phyloP scores from a whole-genome alignment of 2,888 invertebrate genomes.

The Geophilus truncorum region DNA sequence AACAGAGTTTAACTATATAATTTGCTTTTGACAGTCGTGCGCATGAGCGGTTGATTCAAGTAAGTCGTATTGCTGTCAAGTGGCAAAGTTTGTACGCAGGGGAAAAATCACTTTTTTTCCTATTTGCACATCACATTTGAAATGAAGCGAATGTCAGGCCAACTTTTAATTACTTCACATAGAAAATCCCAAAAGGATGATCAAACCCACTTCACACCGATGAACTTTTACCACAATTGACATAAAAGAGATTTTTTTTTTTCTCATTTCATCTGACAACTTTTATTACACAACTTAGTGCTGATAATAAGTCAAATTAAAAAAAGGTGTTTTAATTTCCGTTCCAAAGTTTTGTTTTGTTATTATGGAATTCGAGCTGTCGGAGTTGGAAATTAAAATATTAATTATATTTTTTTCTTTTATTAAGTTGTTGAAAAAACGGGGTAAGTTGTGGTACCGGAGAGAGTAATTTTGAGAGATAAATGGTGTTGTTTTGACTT shows the following conservation, averaged over 20 bases:
- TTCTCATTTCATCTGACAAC: neutral
- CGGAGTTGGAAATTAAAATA: too few relatives aligned
- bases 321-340: too few relatives aligned
- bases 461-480: too few relatives aligned
- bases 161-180: neutral
- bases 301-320: neutral
- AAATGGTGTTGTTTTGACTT: too few relatives aligned
- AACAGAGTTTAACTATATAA: neutral
- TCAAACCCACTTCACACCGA: neutral
- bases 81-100: neutral
- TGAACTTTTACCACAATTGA: neutral
- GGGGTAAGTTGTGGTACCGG: too few relatives aligned
- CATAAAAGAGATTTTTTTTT: neutral
- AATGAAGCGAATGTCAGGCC: neutral
- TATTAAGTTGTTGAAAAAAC: too few relatives aligned
- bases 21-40: too few relatives aligned
- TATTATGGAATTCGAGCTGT: too few relatives aligned
- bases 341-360: too few relatives aligned
- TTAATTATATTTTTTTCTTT: too few relatives aligned
- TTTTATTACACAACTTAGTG: neutral
- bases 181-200: neutral
- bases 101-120: neutral
- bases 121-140: neutral
- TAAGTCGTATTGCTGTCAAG: neutral
- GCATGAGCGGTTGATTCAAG: neutral